These are phyloP conservation scores for Holcopasites calliopsidis DNA, from an alignment of 1,140 invertebrate genomes.

Conservation along the genomic window DNA sequence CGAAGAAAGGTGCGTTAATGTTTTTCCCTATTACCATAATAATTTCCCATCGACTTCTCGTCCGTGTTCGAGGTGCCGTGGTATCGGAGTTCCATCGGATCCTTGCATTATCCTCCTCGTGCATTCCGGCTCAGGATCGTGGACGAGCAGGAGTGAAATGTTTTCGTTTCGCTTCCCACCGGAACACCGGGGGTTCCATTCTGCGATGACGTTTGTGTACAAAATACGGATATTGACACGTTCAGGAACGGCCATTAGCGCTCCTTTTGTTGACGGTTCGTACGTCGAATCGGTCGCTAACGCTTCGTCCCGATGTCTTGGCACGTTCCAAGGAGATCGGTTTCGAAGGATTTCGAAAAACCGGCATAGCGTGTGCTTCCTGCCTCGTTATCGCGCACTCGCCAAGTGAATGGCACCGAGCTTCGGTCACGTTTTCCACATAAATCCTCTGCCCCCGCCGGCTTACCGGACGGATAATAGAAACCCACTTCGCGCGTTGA, in stretches of 20 bases:
- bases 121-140: conserved; percentile 67
- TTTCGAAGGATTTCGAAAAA: conserved; percentile 67
- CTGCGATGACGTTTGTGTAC: conserved; percentile 71
- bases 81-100: conserved; percentile 36
- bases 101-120: conserved; percentile 60
- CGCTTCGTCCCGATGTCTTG: conserved; percentile 54
- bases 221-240: conserved; percentile 75
- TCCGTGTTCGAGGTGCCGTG: background rate
- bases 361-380: conserved; percentile 34
- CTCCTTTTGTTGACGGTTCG: conserved; percentile 52
- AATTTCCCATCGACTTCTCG: conserved; percentile 33
- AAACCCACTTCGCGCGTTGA: background rate
- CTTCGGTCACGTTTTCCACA: conserved; percentile 64
- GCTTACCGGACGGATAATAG: too few relatives aligned
- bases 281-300: conserved; percentile 50
- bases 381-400: conserved; percentile 57
- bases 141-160: conserved; percentile 54
- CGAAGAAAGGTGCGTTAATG: background rate
- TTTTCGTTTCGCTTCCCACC: conserved; percentile 62
- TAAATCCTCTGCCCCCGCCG: conserved; percentile 44
- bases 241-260: conserved; percentile 58
- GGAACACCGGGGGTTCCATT: conserved; percentile 57
- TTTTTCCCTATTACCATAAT: conserved; percentile 14
- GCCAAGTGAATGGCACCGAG: conserved; percentile 47
- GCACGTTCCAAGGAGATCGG: conserved; percentile 66